Conservation (phyloP, 1,140 invertebrate genomes). For the Hetaerina americana region DNA sequence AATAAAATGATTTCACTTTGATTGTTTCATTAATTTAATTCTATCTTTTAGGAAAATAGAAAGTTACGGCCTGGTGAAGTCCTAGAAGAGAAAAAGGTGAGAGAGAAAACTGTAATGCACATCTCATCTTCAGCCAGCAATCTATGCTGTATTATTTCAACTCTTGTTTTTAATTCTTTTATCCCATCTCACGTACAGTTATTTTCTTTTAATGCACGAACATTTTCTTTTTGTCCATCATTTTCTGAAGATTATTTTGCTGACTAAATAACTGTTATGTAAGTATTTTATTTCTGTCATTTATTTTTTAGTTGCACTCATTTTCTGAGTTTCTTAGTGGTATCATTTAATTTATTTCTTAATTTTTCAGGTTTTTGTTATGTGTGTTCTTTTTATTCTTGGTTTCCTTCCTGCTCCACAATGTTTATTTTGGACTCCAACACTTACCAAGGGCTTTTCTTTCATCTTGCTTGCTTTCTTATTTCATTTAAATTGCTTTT, state of each 20-base stretch:
- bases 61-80: conserved; percentile 88
- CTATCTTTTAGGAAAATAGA: conserved; percentile 50
- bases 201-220: conserved; percentile 2
- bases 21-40: not conserved
- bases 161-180: conserved; percentile 1
- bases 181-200: conserved; percentile 2
- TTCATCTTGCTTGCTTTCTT: conserved; percentile 4
- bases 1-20: not conserved
- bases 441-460: conserved; percentile 4
- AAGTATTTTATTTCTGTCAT: conserved; percentile 12
- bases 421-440: conserved; percentile 2
- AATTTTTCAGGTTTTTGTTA: conserved; percentile 15
- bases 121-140: not conserved
- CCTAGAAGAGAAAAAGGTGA: conserved; percentile 86
- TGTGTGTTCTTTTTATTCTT: conserved; percentile 6
- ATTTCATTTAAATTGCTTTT: conserved; percentile 16
- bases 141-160: conserved; percentile 7
- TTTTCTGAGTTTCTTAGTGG: conserved; percentile 4
- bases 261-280: conserved; percentile 1
- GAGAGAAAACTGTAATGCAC: conserved; percentile 25
- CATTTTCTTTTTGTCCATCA: not conserved
- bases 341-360: conserved; percentile 10
- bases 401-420: not conserved
- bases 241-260: conserved; percentile 8
- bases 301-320: conserved; percentile 13